These are phyloP conservation scores for Leptopilina myrica DNA, from an alignment of 2,888 invertebrate genomes.

Conservation along the genomic window DNA sequence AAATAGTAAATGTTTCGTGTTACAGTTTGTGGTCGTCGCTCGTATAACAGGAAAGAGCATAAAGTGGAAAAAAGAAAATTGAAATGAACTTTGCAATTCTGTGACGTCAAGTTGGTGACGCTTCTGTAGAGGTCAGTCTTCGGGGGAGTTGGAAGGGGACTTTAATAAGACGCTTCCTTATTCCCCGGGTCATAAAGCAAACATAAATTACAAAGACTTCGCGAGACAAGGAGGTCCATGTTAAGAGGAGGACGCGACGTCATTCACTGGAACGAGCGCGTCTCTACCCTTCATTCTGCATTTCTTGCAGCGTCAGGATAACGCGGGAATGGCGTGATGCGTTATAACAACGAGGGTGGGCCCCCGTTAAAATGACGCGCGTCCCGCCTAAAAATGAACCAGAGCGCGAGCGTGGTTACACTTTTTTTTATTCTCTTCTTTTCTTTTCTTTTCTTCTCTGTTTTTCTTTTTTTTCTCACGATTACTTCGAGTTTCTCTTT, in stretches of 20 bases:
- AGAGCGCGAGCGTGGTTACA: slow-evolving; percentile 27
- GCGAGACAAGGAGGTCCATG: slow-evolving; percentile 59
- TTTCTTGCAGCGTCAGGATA: slow-evolving; percentile 56
- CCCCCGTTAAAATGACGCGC: slow-evolving; percentile 35
- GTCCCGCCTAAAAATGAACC: slow-evolving; percentile 9
- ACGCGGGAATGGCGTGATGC: slow-evolving; percentile 47
- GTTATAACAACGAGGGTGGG: slow-evolving; percentile 36
- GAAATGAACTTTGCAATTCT: slow-evolving; percentile 8
- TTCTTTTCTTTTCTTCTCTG: no score
- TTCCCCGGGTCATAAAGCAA: slow-evolving; percentile 71
- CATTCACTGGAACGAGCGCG: slow-evolving; percentile 62
- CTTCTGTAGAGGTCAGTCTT: slow-evolving; percentile 53
- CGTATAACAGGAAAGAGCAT: background rate
- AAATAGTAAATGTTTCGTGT: no score
- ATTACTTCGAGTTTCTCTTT: slow-evolving; percentile 2
- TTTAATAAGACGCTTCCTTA: slow-evolving; percentile 74
- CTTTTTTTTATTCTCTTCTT: background rate
- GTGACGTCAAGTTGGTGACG: slow-evolving; percentile 50
- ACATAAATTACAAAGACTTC: slow-evolving; percentile 70
- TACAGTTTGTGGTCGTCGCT: no score
- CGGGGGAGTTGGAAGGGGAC: slow-evolving; percentile 54
- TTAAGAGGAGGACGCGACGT: slow-evolving; percentile 47
- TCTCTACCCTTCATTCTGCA: slow-evolving; percentile 44
- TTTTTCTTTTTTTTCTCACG: background rate
- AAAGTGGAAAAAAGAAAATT: background rate